These are phyloP conservation scores for Agrypnus murinus DNA, from an alignment of 2,888 invertebrate genomes.

Conservation along the genomic window DNA sequence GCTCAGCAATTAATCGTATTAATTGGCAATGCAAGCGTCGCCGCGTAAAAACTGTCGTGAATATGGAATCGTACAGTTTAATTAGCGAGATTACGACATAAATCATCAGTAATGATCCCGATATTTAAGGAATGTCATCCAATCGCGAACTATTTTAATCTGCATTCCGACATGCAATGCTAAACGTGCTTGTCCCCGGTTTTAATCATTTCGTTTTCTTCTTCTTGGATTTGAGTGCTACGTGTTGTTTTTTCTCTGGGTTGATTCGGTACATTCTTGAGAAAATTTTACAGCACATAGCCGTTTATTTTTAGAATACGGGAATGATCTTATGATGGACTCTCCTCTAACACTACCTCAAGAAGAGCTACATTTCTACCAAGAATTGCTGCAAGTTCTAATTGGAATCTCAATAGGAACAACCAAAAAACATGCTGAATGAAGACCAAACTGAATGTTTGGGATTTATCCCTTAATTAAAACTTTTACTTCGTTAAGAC, in stretches of 20 bases:
- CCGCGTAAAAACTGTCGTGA: slow-evolving; percentile 32
- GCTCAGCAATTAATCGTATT: slow-evolving; percentile 34
- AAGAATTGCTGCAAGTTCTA: too few relatives aligned
- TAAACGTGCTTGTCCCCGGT: slow-evolving; percentile 18
- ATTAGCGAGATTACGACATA: slow-evolving; percentile 29
- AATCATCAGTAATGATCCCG: slow-evolving; percentile 37
- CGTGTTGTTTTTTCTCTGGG: too few relatives aligned
- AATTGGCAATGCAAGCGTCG: slow-evolving; percentile 33
- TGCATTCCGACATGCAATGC: slow-evolving; percentile 39
- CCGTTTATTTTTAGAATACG: too few relatives aligned
- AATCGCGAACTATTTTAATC: slow-evolving; percentile 38
- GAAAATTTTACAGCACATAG: background rate
- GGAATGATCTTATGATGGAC: too few relatives aligned
- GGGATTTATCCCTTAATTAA: too few relatives aligned
- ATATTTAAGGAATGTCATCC: slow-evolving; percentile 39
- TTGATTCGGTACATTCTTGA: background rate
- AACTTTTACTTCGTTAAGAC: too few relatives aligned
- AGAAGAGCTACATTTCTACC: too few relatives aligned
- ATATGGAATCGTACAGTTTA: slow-evolving; percentile 36
- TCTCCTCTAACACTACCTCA: too few relatives aligned
- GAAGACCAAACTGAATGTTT: too few relatives aligned
- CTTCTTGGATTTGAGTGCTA: too few relatives aligned
- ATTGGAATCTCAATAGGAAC: too few relatives aligned
- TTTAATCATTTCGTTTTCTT: slow-evolving; percentile 16
- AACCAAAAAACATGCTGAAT: too few relatives aligned